A percentile compares a stretch with the other conserved stretches of the same genome.
These are phyloP conservation scores for Fulmarus glacialis DNA, from an alignment of 2,113 vertebrate species.

Conservation along the genomic window DNA sequence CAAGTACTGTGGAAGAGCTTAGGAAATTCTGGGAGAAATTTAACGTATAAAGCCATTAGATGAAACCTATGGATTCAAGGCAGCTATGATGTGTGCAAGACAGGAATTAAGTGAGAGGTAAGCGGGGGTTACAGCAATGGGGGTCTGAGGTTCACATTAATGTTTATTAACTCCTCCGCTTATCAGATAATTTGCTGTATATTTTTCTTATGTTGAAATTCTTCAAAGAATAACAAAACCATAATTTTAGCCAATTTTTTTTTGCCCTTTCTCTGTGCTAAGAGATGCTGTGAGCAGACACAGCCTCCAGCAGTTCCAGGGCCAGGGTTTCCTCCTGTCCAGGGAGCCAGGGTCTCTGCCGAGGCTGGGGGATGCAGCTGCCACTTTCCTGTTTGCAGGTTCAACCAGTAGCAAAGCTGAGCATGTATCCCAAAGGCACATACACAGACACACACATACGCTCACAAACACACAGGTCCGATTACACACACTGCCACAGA, in stretches of 20 bases:
- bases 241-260: background rate
- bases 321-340: background rate
- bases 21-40: background rate
- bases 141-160: background rate
- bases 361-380: fast-evolving
- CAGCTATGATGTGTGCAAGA: background rate
- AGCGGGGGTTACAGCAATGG: background rate
- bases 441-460: fast-evolving
- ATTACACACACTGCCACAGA: background rate
- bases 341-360: background rate
- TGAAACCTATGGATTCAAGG: background rate
- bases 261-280: background rate
- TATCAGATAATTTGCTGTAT: background rate
- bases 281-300: background rate
- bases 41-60: background rate
- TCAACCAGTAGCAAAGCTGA: background rate
- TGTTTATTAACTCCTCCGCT: background rate
- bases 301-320: background rate
- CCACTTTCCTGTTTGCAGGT: background rate
- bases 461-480: background rate
- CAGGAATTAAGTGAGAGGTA: background rate
- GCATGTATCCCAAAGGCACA: too few species aligned
- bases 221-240: background rate
- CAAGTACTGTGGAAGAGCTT: background rate
- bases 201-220: background rate